Evolutionary conservation across 2,888 invertebrate genomes (phyloP).

Genomic region (Acanthosepion esculentum): DNA sequence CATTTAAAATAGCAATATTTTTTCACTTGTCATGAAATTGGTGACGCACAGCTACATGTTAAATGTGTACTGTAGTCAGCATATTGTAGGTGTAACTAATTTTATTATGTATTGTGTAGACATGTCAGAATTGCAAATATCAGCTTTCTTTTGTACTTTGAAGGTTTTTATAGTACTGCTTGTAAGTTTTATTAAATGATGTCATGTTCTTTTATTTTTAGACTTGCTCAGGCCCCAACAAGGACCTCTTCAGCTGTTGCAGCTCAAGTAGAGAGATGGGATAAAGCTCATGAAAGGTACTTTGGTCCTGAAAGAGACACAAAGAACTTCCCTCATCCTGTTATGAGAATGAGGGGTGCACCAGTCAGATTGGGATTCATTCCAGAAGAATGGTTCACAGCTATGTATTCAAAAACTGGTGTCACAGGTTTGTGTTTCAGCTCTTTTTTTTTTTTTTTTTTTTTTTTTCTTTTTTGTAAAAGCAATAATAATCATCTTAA

Average conservation of each 20-base stretch:
- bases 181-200: too few species aligned
- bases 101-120: too few species aligned
- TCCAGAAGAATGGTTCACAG: slow-evolving; percentile 96
- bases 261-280: slow-evolving; percentile 59
- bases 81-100: too few species aligned
- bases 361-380: slow-evolving; percentile 89
- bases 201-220: neutral
- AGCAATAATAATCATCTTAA: neutral
- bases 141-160: too few species aligned
- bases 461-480: slow-evolving; percentile 37
- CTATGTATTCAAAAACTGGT: slow-evolving; percentile 95
- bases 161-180: too few species aligned
- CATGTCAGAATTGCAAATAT: too few species aligned
- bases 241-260: slow-evolving; percentile 38
- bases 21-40: too few species aligned
- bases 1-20: too few species aligned
- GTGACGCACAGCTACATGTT: too few species aligned
- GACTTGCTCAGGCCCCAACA: slow-evolving; percentile 36
- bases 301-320: slow-evolving; percentile 82
- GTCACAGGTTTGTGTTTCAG: slow-evolving; percentile 78
- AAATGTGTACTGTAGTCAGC: too few species aligned
- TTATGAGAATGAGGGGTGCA: slow-evolving; percentile 82
- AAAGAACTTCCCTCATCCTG: slow-evolving; percentile 84
- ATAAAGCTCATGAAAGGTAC: slow-evolving; percentile 70
- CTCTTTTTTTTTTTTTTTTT: slow-evolving; percentile 37